phyloP scores from a whole-genome alignment of 2,888 invertebrate genomes.

The Sinodicranocentrus sp. region DNA sequence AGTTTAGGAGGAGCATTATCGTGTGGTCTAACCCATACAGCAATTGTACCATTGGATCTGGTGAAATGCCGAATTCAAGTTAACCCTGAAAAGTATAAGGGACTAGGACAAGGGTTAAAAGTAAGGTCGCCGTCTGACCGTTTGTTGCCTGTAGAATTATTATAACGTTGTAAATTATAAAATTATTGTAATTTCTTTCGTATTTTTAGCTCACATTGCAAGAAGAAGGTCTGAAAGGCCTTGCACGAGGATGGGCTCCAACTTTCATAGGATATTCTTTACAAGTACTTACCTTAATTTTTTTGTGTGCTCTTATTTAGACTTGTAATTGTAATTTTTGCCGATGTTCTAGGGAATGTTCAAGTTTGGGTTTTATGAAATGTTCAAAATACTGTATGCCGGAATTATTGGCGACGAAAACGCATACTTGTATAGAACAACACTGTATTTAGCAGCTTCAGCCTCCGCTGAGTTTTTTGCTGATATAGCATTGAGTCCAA shows the following conservation, averaged over 20 bases:
- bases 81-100: slow-evolving; percentile 94
- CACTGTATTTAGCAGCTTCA: slow-evolving; percentile 92
- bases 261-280: slow-evolving; percentile 97
- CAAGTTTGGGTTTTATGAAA: slow-evolving; percentile 99
- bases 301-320: no score
- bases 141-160: background rate
- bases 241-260: slow-evolving; percentile 98
- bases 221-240: slow-evolving; percentile 91
- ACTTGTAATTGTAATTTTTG: no score
- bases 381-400: slow-evolving; percentile 93
- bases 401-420: slow-evolving; percentile 93
- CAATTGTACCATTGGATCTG: slow-evolving; percentile 96
- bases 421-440: slow-evolving; percentile 91
- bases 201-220: slow-evolving; percentile 83
- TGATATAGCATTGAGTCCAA: slow-evolving; percentile 96
- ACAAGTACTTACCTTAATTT: no score
- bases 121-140: no score
- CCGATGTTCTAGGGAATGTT: slow-evolving; percentile 87
- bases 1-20: slow-evolving; percentile 93
- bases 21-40: slow-evolving; percentile 91
- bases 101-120: slow-evolving; percentile 86
- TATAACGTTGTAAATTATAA: background rate
- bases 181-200: background rate
- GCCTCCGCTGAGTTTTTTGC: slow-evolving; percentile 99
- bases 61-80: slow-evolving; percentile 97